Evolutionary conservation across 2,797 vertebrate genomes (phyloP), one percentile per base, ranked within the genome.

Genomic region (Spatula versicolor): DNA sequence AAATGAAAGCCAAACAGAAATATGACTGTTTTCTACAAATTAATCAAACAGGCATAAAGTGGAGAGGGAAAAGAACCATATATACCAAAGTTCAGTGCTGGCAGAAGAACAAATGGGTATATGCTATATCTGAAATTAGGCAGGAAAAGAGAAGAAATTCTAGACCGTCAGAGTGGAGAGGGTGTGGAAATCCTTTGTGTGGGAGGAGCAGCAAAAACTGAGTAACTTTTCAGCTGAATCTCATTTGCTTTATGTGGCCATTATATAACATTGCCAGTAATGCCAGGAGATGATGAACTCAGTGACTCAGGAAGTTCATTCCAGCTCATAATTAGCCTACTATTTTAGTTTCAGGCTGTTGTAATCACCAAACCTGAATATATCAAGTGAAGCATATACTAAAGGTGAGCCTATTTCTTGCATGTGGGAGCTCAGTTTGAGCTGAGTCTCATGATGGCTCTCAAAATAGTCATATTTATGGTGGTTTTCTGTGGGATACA

Each of bases 171-270:
- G 75, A 74, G 35, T 37, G 50, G 58, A 43, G 75, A 83, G 68
- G 41, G 8, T 83, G 75, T 62, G 64, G 48, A 77, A 25, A 89
- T 82, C 9, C 8, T 81, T 90, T 37, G 18, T 0, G 19, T 89
- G 82, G 81, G 88, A 94, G 48, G 75, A 94, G 41, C 35, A 83
- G 67, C 39, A 87, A 91, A 79, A 93, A 56, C 60, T 89, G 86
- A 96, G 86, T 89, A 95, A 96, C 64, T 88, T 94, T 58, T 87
- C 81, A 91, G 72, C 83, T 94, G 83, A 68, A 94, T 37, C 41
- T 73, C 43, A 5, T 11, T 50, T 85, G 64, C 67, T 92, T 93
- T 92, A 43, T 64, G 62, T 58, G 45, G 56, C 35, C 9, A 11
- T 95, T 95, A 85, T 94, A 93, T 87, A 93, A 94, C 0, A 3